Percentiles rank a stretch among this genome's conserved stretches.
Evolutionary conservation across 2,888 invertebrate species (phyloP).

Genomic region (Melipona bicolor): DNA sequence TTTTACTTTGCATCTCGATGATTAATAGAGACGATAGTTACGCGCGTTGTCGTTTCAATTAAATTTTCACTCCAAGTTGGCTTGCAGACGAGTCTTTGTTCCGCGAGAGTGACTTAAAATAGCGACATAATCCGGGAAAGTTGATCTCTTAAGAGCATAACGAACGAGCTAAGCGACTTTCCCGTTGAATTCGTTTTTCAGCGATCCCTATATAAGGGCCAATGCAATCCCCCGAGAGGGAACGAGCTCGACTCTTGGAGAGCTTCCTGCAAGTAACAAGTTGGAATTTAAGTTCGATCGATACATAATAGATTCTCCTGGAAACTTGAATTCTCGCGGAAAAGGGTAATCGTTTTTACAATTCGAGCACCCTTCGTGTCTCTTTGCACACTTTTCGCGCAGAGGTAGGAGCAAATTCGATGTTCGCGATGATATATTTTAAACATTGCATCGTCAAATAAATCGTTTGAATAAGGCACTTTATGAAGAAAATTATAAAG

Average conservation of each 20-base stretch:
- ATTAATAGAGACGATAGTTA: background rate
- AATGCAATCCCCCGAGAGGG: slow-evolving; percentile 35
- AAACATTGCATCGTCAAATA: background rate
- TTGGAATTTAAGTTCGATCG: slow-evolving; percentile 11
- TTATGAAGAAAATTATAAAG: too few species aligned
- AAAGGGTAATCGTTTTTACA: background rate
- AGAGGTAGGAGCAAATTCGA: background rate
- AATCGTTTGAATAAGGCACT: background rate
- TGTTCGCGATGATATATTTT: background rate
- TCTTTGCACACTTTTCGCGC: background rate
- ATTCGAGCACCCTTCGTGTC: background rate
- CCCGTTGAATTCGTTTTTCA: slow-evolving; percentile 65
- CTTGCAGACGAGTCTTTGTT: slow-evolving; percentile 17
- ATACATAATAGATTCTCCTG: background rate
- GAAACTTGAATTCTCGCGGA: background rate
- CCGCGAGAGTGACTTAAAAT: slow-evolving; percentile 34
- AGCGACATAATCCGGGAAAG: slow-evolving; percentile 60
- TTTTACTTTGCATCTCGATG: background rate
- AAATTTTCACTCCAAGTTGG: slow-evolving; percentile 11
- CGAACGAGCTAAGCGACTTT: slow-evolving; percentile 59
- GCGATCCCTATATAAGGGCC: slow-evolving; percentile 56
- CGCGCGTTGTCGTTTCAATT: background rate
- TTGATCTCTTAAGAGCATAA: slow-evolving; percentile 61
- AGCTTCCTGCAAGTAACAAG: slow-evolving; percentile 20
- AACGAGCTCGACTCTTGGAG: slow-evolving; percentile 32